phyloP scores from a whole-genome alignment of 2,888 invertebrate species.

The Xestia sexstrigata region DNA sequence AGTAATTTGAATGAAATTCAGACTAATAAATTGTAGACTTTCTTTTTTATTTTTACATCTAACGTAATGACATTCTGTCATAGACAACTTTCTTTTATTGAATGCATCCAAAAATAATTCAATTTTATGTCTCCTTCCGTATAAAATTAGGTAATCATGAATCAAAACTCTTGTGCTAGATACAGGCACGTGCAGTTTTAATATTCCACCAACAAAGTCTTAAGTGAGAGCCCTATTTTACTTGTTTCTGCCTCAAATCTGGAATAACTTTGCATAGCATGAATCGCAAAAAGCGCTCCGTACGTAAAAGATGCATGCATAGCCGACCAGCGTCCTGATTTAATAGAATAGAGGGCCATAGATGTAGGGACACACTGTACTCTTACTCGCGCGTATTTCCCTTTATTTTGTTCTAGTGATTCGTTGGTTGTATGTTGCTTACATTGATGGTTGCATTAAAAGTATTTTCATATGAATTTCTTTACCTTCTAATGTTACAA shows the following conservation, averaged over 20 bases:
- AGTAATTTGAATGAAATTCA: slow-evolving; percentile 9
- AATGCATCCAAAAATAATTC: not conserved
- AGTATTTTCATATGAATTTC: not conserved
- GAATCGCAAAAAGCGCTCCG: slow-evolving; percentile 81
- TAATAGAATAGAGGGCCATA: slow-evolving; percentile 85
- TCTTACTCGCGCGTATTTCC: slow-evolving; percentile 66
- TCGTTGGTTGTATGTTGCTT: slow-evolving; percentile 69
- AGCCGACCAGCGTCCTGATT: slow-evolving; percentile 79
- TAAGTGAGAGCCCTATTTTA: slow-evolving; percentile 72
- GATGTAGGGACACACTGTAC: slow-evolving; percentile 72
- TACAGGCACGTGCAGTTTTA: slow-evolving; percentile 48
- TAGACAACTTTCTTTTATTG: not conserved
- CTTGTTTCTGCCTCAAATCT: slow-evolving; percentile 82
- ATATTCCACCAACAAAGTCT: slow-evolving; percentile 44
- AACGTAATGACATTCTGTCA: not conserved
- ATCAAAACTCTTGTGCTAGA: slow-evolving; percentile 37
- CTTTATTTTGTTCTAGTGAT: slow-evolving; percentile 70
- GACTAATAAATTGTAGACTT: slow-evolving; percentile 7
- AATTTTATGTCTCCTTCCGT: not conserved
- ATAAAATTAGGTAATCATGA: slow-evolving; percentile 36
- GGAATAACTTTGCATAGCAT: slow-evolving; percentile 88
- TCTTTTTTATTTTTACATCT: not conserved
- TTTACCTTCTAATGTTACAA: not conserved
- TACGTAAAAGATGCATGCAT: slow-evolving; percentile 79
- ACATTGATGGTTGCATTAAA: slow-evolving; percentile 69